Evolutionary conservation across 64 coral and sea anemone species (phyloP), one percentile per base, ranked within the genome.

Genomic region (Trachythela sp.): DNA sequence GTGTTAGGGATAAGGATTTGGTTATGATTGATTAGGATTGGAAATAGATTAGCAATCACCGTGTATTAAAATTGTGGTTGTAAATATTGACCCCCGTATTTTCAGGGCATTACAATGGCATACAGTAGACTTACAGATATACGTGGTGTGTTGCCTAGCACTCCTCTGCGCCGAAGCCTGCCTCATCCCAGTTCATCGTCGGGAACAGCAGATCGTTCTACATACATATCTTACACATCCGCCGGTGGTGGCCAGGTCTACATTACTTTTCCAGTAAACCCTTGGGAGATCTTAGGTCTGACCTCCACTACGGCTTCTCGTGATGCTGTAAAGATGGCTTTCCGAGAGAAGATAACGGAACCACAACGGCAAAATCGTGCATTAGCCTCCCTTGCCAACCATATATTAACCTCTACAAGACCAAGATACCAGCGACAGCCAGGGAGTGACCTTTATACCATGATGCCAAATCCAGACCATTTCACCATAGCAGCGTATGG

Each of bases 381-480:
- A 18, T 20, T 87, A 42, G 85, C 75, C 3, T 92, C 90, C 54
- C 24, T 92, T 36, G 41, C 85, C 48, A 87, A 87, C 29, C 68
- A 88, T 38, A 92, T 92, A 11, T 43, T 92, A 8, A 87, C 67
- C 7, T 92, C 90, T 32, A 45, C 70, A 77, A 84, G 5, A 17
- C 42, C 86, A 18, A 77, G 90, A n/a, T 92, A 87, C 48, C 22
- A 34, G 48, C 48, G 68, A 64, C 40, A 34, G 17, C 71, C 3
- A 58, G 41, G n/a, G 1, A 86, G 39, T 1, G 26, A 67, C 29
- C 13, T 31, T 0, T 92, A 38, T 84, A 64, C 15, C 3, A 14
- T 83, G 42, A 80, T 70, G 0, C 27, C 33, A 32, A 40, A 84
- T n/a, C 40, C 24, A 15, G 90, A 92, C 45, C 85, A 87, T 32